A percentile compares a stretch with the other conserved stretches of the same genome.
Evolutionary conservation across 2,797 vertebrate genomes (phyloP).

Genomic region (Coluber constrictor): DNA sequence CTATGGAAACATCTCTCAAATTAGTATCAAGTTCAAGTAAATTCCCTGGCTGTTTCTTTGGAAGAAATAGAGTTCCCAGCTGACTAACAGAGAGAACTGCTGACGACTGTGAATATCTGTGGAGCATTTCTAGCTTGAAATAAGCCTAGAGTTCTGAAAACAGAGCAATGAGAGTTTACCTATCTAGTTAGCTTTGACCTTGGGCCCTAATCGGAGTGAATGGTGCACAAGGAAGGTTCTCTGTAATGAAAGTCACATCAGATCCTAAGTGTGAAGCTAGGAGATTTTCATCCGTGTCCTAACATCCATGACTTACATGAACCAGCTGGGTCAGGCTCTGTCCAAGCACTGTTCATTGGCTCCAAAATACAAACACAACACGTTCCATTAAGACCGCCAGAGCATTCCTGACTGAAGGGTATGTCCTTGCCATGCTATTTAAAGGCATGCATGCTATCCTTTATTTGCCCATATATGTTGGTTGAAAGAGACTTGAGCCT

Average conservation of each 20-base stretch:
- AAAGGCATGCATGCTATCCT: conserved; percentile 54
- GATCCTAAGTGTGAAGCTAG: neutral
- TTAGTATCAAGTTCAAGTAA: neutral
- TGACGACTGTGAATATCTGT: neutral
- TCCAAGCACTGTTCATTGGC: neutral
- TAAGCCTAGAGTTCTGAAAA: neutral
- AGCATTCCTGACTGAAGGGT: conserved; percentile 59
- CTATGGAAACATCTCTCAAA: no score
- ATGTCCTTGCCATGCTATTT: conserved; percentile 57
- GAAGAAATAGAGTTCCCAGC: neutral
- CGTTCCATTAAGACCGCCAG: conserved; percentile 52
- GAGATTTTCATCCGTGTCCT: conserved; percentile 39
- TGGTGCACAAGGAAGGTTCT: neutral
- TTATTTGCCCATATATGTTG: conserved; percentile 22
- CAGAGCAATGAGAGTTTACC: neutral
- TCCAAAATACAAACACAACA: conserved; percentile 23
- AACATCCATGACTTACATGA: neutral
- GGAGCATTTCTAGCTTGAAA: neutral
- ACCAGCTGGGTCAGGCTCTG: conserved; percentile 19
- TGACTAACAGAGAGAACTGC: neutral
- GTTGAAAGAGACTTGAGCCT: conserved; percentile 28
- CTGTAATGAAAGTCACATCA: neutral
- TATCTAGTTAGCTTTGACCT: neutral
- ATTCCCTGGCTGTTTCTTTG: neutral
- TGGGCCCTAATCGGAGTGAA: neutral